Conservation (phyloP, 2,888 invertebrate species). For the Flexamia atlantica region DNA sequence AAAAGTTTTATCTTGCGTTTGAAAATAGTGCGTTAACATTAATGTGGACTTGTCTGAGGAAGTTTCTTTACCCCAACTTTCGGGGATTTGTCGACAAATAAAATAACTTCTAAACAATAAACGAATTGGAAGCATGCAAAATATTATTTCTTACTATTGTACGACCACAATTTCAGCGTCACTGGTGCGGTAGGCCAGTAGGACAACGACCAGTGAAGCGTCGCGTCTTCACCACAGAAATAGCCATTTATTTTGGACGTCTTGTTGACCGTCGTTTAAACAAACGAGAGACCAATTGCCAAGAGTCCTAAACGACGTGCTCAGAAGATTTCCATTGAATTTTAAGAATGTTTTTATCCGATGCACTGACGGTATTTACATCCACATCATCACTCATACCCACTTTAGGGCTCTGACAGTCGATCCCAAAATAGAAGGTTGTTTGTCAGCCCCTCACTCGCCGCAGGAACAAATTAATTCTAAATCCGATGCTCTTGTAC, state of each 20-base stretch:
- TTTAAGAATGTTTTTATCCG: background rate
- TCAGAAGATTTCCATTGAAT: background rate
- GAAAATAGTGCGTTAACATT: too few relatives aligned
- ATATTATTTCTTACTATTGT: too few relatives aligned
- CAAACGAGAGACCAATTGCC: background rate
- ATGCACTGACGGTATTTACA: background rate
- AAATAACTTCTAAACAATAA: too few relatives aligned
- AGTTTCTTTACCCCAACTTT: too few relatives aligned
- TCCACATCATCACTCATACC: background rate
- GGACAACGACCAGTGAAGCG: background rate
- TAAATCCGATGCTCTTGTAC: background rate
- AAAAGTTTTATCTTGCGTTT: too few relatives aligned
- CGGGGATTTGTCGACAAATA: too few relatives aligned
- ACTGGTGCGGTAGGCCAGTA: too few relatives aligned
- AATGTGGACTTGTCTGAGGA: too few relatives aligned
- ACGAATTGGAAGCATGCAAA: too few relatives aligned
- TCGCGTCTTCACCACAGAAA: background rate
- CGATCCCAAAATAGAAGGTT: background rate
- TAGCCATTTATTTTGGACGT: background rate
- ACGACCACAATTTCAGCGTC: too few relatives aligned
- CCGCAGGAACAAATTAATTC: background rate
- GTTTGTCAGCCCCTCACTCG: background rate
- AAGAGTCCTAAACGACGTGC: background rate
- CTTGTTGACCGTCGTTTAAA: background rate
- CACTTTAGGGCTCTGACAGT: background rate